Evolutionary conservation across 2,888 invertebrate genomes (phyloP).

Genomic region (Opisthograptis luteolata): DNA sequence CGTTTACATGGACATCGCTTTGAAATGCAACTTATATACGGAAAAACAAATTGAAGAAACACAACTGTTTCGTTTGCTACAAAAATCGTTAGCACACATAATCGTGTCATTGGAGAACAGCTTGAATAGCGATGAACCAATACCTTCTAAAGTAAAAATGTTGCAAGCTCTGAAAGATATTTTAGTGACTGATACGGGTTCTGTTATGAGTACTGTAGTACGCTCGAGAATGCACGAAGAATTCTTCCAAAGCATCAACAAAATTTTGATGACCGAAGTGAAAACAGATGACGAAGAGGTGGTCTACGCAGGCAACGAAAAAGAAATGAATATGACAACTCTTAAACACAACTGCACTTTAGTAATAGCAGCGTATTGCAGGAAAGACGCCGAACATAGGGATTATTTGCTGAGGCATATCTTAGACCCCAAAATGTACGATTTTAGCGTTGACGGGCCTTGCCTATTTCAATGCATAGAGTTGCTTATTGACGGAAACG

Average conservation of each 20-base stretch:
- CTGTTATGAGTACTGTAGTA: conserved; percentile 46
- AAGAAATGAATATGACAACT: conserved; percentile 53
- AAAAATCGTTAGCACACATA: conserved; percentile 47
- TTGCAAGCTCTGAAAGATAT: conserved; percentile 53
- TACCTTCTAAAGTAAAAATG: conserved; percentile 51
- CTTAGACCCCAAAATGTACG: conserved; percentile 62
- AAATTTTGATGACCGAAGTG: conserved; percentile 55
- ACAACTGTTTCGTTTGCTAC: conserved; percentile 45
- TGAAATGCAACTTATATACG: conserved; percentile 50
- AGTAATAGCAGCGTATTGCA: conserved; percentile 68
- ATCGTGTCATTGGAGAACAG: conserved; percentile 45
- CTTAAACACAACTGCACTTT: conserved; percentile 64
- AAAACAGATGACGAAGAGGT: conserved; percentile 53
- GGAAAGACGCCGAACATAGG: conserved; percentile 53
- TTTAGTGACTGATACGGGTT: conserved; percentile 52
- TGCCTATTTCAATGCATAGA: conserved; percentile 64
- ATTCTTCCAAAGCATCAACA: conserved; percentile 63
- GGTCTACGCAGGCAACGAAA: conserved; percentile 58
- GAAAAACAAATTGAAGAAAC: conserved; percentile 43
- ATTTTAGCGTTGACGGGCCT: conserved; percentile 57
- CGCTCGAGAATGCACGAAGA: conserved; percentile 55
- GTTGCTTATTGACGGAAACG: conserved; percentile 51
- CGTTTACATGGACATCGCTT: conserved; percentile 53
- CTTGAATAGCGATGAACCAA: conserved; percentile 50
- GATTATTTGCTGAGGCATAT: conserved; percentile 67